A percentile compares a stretch with the other conserved stretches of the same genome.
These are phyloP conservation scores for Trogon melanurus DNA, from an alignment of 2,113 vertebrate species.

Conservation along the genomic window DNA sequence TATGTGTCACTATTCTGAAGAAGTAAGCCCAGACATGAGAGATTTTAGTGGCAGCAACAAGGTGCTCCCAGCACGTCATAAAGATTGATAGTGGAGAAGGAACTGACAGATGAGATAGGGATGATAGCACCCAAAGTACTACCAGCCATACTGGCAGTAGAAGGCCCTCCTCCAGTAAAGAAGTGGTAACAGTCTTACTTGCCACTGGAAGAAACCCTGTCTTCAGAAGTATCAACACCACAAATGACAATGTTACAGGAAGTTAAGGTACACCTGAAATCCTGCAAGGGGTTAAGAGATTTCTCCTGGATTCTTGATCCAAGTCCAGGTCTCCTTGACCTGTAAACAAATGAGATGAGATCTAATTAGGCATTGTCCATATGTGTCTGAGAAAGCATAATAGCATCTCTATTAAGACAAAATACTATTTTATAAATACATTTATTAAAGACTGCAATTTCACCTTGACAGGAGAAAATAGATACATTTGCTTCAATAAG, in stretches of 20 bases:
- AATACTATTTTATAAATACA: neutral
- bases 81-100: neutral
- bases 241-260: neutral
- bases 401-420: neutral
- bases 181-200: neutral
- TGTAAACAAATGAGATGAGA: neutral
- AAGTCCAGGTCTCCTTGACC: neutral
- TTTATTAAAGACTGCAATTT: neutral
- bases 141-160: neutral
- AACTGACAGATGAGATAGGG: neutral
- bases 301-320: neutral
- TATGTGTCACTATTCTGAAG: neutral
- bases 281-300: neutral
- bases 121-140: neutral
- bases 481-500: neutral
- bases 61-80: neutral
- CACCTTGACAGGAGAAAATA: neutral
- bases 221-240: neutral
- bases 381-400: neutral
- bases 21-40: neutral
- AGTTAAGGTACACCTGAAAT: neutral
- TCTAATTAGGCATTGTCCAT: neutral
- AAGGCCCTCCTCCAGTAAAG: neutral
- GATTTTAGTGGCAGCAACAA: neutral
- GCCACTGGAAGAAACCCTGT: neutral